Conservation (phyloP, 2,113 vertebrate species). For the Oreochromis tanganicae region DNA sequence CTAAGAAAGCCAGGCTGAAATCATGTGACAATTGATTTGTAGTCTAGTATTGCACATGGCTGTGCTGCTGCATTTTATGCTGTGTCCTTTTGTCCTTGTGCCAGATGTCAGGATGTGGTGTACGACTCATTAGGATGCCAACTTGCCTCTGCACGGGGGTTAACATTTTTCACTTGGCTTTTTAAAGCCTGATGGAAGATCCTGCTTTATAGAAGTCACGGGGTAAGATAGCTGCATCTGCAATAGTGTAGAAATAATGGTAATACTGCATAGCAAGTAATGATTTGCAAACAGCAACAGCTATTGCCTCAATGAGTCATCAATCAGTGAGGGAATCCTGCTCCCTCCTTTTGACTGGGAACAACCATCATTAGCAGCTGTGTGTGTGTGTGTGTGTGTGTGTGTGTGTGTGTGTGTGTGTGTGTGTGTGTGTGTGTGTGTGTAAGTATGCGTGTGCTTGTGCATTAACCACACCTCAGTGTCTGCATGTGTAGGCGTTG, state of each 20-base stretch:
- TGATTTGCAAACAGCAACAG: slow-evolving; percentile 36
- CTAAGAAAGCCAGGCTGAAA: background rate
- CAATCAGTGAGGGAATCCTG: slow-evolving; percentile 63
- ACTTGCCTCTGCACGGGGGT: background rate
- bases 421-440: background rate
- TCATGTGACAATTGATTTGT: slow-evolving; percentile 11
- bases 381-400: background rate
- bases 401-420: background rate
- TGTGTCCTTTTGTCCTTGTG: slow-evolving; percentile 62
- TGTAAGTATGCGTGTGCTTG: background rate
- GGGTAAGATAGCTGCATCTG: slow-evolving; percentile 1
- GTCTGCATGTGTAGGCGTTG: slow-evolving; percentile 2
- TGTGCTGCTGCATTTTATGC: background rate
- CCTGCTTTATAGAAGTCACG: background rate
- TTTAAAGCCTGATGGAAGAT: background rate
- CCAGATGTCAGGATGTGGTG: slow-evolving; percentile 47
- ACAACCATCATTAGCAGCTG: slow-evolving; percentile 55
- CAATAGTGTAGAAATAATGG: slow-evolving; percentile 1
- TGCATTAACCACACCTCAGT: background rate
- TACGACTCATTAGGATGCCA: slow-evolving; percentile 37
- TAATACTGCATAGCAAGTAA: slow-evolving; percentile 23
- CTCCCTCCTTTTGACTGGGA: slow-evolving; percentile 35
- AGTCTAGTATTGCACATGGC: slow-evolving; percentile 11
- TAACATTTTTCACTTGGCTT: background rate
- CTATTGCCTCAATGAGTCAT: slow-evolving; percentile 47